phyloP scores from a whole-genome alignment of 2,888 invertebrate species.

The Drosophila mimetica region DNA sequence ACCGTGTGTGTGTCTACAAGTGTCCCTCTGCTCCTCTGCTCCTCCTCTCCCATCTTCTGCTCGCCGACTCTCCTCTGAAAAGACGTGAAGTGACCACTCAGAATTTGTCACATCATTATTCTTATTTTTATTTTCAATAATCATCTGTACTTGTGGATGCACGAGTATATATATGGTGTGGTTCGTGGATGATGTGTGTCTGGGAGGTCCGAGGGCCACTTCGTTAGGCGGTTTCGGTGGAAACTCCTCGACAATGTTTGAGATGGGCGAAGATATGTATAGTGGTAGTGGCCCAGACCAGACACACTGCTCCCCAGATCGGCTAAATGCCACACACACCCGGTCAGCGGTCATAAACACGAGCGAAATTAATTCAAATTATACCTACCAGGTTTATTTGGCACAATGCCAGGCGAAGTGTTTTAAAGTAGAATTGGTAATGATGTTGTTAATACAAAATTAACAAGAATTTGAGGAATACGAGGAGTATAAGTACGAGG shows the following conservation, averaged over 20 bases:
- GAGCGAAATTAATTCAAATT: slow-evolving; percentile 7
- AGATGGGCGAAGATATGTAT: slow-evolving; percentile 50
- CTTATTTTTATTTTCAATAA: slow-evolving; percentile 79
- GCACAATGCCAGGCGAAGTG: neutral
- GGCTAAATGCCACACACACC: slow-evolving; percentile 9
- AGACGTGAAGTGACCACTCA: slow-evolving; percentile 72
- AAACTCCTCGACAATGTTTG: slow-evolving; percentile 71
- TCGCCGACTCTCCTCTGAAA: slow-evolving; percentile 24
- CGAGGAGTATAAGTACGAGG: no score
- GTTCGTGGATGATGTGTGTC: slow-evolving; percentile 33
- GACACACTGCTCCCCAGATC: slow-evolving; percentile 9
- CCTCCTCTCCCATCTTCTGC: neutral
- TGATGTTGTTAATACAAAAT: no score
- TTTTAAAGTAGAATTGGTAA: neutral
- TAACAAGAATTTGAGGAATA: no score
- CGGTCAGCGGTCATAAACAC: neutral
- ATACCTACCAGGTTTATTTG: neutral
- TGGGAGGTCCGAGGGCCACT: slow-evolving; percentile 73
- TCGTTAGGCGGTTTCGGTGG: slow-evolving; percentile 69
- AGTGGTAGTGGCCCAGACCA: neutral
- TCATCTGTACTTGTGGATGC: slow-evolving; percentile 60
- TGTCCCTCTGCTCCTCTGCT: slow-evolving; percentile 29
- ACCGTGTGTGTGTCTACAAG: slow-evolving; percentile 10
- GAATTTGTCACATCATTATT: slow-evolving; percentile 82
- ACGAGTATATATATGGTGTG: neutral